These are phyloP conservation scores for Pachyuromys duprasi DNA, from an alignment of 2,797 vertebrate species.

Conservation along the genomic window DNA sequence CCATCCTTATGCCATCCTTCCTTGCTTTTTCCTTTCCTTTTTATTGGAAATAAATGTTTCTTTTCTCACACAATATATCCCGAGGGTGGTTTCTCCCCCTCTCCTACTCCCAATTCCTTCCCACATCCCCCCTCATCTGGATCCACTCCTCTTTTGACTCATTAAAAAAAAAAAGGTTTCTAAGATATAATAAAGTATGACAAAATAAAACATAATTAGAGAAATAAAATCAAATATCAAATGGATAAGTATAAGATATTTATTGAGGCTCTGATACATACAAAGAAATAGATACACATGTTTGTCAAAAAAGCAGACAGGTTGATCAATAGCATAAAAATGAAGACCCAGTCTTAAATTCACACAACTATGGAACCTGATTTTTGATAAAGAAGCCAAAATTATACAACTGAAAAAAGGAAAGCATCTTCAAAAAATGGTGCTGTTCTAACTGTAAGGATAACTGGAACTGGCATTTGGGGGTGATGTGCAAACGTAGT, in stretches of 20 bases:
- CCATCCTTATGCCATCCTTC: neutral
- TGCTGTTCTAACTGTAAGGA: too few species aligned
- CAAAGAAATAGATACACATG: neutral
- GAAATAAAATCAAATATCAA: neutral
- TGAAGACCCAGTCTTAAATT: too few species aligned
- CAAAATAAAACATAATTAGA: neutral
- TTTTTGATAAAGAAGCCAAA: too few species aligned
- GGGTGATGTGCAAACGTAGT: too few species aligned
- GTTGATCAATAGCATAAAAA: too few species aligned
- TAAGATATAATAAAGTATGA: neutral
- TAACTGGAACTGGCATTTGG: too few species aligned
- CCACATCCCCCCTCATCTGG: neutral
- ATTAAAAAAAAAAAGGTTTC: neutral
- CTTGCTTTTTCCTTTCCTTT: neutral
- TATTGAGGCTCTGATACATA: neutral
- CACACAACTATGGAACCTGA: too few species aligned
- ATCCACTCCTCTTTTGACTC: neutral
- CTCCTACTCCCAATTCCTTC: neutral
- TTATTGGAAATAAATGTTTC: neutral
- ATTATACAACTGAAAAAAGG: too few species aligned
- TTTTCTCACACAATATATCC: neutral
- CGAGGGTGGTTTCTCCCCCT: neutral
- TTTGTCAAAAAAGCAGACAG: neutral
- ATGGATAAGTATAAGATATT: neutral
- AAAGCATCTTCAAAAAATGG: too few species aligned